Evolutionary conservation across 2,888 invertebrate species (phyloP), one percentile per base, ranked within the genome.

Genomic region (Clostera curtula): DNA sequence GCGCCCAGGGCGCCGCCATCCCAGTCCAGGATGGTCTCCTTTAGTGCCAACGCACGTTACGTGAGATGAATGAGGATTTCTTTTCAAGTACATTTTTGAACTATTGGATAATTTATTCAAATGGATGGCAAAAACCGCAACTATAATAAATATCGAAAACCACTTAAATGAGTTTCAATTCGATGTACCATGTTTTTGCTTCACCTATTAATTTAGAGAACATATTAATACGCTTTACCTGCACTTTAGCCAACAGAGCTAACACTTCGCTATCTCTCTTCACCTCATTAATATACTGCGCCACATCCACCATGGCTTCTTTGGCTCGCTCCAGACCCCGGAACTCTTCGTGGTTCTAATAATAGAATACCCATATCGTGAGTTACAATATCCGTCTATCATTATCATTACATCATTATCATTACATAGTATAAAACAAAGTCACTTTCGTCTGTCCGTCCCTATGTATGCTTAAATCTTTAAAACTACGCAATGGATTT

Each of bases 271-370:
- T 95, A 75, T 99, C 99, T 27, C 98, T 85, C 55, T 97, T 98
- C 26, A 97, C 96, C 85, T 99, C 99, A 71, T 99, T 99, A 36
- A 98, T 96, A 71, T 96, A 99, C 57, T 96, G 92, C 3, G 97
- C 96, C 16, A 98, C 92, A 72, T 98, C 98, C 39, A 95, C 90
- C 97, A 98, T 98, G 22, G 95, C 94, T 67, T 97, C 96, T 50
- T 96, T 90, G 14, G 98, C 97, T 39, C 92, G 87, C 55, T 93
- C 91, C 48, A 98, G 68, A 8, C 92, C 91, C 5, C 89, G 87
- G 60, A 91, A 90, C 51, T 98, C 97, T 40, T 95, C 95, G 53
- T 92, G 91, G 57, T 89, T 89, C 89, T 19, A 8, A 4, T 3
- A 9, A 3, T 19, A 29, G 31, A 27, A 12, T 0, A 25, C 7